phyloP scores from a whole-genome alignment of 2,797 vertebrate genomes.

The Dromococcyx pavoninus region DNA sequence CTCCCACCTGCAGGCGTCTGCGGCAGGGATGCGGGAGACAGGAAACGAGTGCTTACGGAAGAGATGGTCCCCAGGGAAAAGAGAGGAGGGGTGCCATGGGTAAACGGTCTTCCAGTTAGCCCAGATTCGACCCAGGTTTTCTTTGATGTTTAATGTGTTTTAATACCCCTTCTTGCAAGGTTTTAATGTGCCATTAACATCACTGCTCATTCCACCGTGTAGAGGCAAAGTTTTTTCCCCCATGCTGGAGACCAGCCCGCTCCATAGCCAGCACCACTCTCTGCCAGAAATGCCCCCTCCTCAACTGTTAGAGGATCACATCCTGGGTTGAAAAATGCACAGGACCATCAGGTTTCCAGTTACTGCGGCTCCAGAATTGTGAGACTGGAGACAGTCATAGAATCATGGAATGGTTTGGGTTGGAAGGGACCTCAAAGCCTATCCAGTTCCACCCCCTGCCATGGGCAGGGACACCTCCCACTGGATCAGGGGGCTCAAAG shows the following conservation, averaged over 20 bases:
- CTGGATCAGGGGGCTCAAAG: too few relatives aligned
- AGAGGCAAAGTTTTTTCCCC: background rate
- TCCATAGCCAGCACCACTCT: accelerated
- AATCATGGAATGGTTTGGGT: too few relatives aligned
- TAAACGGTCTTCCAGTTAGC: background rate
- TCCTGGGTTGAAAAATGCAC: background rate
- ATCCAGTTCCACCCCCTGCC: too few relatives aligned
- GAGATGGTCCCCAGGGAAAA: background rate
- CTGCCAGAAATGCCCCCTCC: background rate
- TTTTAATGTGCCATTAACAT: background rate
- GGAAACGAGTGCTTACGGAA: background rate
- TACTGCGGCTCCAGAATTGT: background rate
- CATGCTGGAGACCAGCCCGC: background rate
- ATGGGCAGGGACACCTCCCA: too few relatives aligned
- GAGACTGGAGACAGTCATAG: too few relatives aligned
- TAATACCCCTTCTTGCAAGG: background rate
- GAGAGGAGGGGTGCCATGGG: background rate
- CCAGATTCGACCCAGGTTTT: background rate
- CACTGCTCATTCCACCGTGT: background rate
- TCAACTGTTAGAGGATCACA: accelerated
- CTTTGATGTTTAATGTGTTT: background rate
- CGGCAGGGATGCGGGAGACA: background rate
- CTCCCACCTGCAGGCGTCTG: background rate
- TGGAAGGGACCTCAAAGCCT: too few relatives aligned
- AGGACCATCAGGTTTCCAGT: accelerated